Evolutionary conservation across 2,797 vertebrate species (phyloP).

Genomic region (Sebastes paucispinis): DNA sequence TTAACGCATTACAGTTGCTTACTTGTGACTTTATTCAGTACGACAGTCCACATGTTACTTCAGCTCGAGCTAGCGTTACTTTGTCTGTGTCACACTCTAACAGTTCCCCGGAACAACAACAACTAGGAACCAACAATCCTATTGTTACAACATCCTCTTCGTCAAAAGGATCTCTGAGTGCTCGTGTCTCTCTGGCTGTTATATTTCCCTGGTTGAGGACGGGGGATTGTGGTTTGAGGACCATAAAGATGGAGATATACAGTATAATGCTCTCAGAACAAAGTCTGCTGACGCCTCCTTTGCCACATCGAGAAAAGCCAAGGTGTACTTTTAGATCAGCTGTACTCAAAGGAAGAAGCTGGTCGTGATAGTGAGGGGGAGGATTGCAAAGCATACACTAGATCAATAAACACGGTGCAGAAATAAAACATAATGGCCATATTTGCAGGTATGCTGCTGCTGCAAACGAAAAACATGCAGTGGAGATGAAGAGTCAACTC

Average conservation of each 20-base stretch:
- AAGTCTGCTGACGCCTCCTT: neutral
- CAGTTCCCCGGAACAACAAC: too few relatives aligned
- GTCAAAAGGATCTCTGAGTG: slow-evolving; percentile 32
- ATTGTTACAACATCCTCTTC: slow-evolving; percentile 1
- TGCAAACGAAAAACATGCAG: neutral
- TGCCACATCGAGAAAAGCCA: neutral
- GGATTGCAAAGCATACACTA: neutral
- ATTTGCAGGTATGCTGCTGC: neutral
- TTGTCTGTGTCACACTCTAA: too few relatives aligned
- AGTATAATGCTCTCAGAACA: neutral
- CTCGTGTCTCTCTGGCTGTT: slow-evolving; percentile 18
- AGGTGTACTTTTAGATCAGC: neutral
- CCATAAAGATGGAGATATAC: neutral
- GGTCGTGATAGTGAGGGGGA: neutral
- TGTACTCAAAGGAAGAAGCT: neutral
- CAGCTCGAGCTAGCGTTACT: too few relatives aligned
- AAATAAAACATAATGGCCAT: neutral
- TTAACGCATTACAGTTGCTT: too few relatives aligned
- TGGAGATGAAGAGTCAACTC: neutral
- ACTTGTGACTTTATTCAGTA: too few relatives aligned
- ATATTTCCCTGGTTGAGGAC: neutral
- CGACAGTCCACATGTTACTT: too few relatives aligned
- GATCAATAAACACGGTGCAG: neutral
- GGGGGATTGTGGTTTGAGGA: neutral
- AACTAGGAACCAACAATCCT: too few relatives aligned